Evolutionary conservation across 2,888 invertebrate species (phyloP).

Genomic region (Mesorhabditis belari): DNA sequence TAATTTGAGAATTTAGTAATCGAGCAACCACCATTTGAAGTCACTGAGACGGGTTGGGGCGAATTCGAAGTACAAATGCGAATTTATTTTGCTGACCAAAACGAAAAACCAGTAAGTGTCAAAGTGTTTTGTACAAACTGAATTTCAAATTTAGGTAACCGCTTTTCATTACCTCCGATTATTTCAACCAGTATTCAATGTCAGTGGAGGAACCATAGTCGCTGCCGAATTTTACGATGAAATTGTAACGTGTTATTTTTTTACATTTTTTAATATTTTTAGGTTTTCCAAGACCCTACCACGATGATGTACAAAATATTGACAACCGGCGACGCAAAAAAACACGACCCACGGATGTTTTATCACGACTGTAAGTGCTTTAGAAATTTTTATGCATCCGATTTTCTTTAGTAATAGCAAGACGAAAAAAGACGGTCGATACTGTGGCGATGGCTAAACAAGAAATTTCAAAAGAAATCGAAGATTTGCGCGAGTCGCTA

Average conservation of each 20-base stretch:
- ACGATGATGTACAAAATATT: conserved; percentile 27
- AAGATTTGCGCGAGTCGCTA: conserved; percentile 30
- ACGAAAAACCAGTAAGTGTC: conserved; percentile 73
- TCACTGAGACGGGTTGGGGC: conserved; percentile 98
- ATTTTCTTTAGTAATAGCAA: conserved; percentile 22
- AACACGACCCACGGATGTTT: conserved; percentile 23
- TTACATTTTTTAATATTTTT: not conserved
- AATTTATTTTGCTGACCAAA: conserved; percentile 90
- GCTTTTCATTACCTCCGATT: conserved; percentile 42
- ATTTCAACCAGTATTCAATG: conserved; percentile 29
- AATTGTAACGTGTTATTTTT: conserved; percentile 19
- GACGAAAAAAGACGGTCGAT: conserved; percentile 20
- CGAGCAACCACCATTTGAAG: conserved; percentile 89
- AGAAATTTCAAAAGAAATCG: conserved; percentile 30
- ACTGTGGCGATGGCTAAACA: conserved; percentile 19
- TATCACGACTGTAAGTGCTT: conserved; percentile 30
- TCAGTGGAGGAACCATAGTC: conserved; percentile 30
- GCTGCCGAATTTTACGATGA: conserved; percentile 46
- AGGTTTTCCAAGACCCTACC: conserved; percentile 42
- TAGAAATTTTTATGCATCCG: not conserved
- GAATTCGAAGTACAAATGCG: conserved; percentile 98
- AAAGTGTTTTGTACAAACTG: not conserved
- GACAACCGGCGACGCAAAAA: conserved; percentile 15
- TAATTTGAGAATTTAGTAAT: conserved; percentile 66
- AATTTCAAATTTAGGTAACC: conserved; percentile 22